A percentile compares a stretch with the other conserved stretches of the same genome.
Evolutionary conservation across 2,113 vertebrate genomes (phyloP).

Genomic region (Sinocyclocheilus anshuiensis): DNA sequence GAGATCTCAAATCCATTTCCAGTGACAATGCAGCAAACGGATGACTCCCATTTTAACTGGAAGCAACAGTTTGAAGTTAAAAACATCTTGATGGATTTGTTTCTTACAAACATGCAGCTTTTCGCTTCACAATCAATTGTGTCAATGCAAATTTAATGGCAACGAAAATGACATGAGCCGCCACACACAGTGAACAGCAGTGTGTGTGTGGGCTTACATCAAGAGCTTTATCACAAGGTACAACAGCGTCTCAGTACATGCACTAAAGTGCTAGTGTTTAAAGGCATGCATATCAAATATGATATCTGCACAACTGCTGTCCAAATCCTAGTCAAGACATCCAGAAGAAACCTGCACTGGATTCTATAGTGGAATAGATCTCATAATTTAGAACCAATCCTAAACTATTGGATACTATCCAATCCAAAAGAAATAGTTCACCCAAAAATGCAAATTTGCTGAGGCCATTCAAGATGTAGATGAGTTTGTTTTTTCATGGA

Average conservation of each 20-base stretch:
- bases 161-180: slow-evolving; percentile 73
- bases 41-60: no score
- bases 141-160: slow-evolving; percentile 81
- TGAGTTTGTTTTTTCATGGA: no score
- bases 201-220: slow-evolving; percentile 65
- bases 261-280: slow-evolving; percentile 89
- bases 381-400: no score
- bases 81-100: no score
- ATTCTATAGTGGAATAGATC: not conserved
- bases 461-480: no score
- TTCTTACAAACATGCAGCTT: no score
- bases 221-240: slow-evolving; percentile 67
- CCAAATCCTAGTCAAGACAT: slow-evolving; percentile 44
- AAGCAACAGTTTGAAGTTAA: no score
- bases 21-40: not conserved
- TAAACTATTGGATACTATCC: no score
- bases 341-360: not conserved
- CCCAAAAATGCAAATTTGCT: no score
- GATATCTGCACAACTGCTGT: slow-evolving; percentile 78
- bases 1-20: not conserved
- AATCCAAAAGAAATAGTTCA: no score
- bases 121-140: slow-evolving; percentile 57
- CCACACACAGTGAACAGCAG: slow-evolving; percentile 41
- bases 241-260: slow-evolving; percentile 84
- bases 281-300: slow-evolving; percentile 86